Evolutionary conservation across 1,140 invertebrate genomes (phyloP), one percentile per base, ranked within the genome.

Genomic region (Drosophila nigrodunni): DNA sequence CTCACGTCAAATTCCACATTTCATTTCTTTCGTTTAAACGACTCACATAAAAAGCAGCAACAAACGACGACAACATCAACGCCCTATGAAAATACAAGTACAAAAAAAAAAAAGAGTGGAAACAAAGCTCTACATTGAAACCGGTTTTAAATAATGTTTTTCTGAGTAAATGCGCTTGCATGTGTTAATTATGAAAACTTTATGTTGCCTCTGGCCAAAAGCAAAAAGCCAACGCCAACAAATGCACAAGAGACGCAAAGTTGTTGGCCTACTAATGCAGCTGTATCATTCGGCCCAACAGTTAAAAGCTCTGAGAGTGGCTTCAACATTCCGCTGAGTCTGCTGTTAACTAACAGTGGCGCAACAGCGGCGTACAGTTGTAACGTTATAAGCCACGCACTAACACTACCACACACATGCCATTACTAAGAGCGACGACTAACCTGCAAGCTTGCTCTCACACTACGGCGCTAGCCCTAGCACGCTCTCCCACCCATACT

Each of bases 241-340:
- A 74, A 74, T 69, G 65, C 62, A 73, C 25, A 34, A 47, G 52
- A 77, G 66, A 61, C 47, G 37, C 21, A 73, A 80, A 79, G 86
- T 89, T 69, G 80, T 89, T 89, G 85, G 85, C 85, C 85, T 89
- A 89, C 86, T 90, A 89, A 89, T 85, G 85, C 80, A 79, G 50
- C 43, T 10, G 30, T 30, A 30, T 4, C 6, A 5, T 30, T 30
- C 58, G 49, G 60, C 34, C 43, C 37, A 43, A 39, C 46, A 30
- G 25, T 13, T 15, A 25, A 66, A 81, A 74, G 71, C 71, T 69
- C 46, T 52, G 44, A 74, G 58, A 70, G 72, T 35, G 58, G 67
- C 67, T 71, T 74, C 15, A 35, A 41, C 25, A 35, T 49, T 30
- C 9, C 50, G 35, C 37, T 57, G 66, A 70, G 72, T 43, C 41